A percentile compares a stretch with the other conserved stretches of the same genome.
phyloP scores from a whole-genome alignment of 2,797 vertebrate genomes.

The Rhyacichthys aspro region DNA sequence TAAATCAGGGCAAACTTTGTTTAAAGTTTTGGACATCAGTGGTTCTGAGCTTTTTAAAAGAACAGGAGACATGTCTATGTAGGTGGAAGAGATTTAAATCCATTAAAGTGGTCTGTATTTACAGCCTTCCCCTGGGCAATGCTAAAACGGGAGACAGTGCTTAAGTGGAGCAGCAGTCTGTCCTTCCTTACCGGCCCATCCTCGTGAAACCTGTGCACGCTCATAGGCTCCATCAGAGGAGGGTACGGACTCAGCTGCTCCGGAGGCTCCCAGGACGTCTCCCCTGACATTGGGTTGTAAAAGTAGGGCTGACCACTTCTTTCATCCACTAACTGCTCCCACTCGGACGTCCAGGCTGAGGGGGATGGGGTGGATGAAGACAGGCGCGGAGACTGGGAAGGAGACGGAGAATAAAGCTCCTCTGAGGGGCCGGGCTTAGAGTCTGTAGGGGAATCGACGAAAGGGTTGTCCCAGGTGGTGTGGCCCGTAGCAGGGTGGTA shows the following conservation, averaged over 20 bases:
- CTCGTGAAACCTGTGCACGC: conserved; percentile 64
- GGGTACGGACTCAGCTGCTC: conserved; percentile 63
- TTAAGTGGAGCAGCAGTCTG: conserved; percentile 71
- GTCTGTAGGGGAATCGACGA: conserved; percentile 60
- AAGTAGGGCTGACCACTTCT: conserved; percentile 86
- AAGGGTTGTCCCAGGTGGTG: conserved; percentile 93
- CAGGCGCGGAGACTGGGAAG: conserved; percentile 59
- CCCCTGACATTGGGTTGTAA: conserved; percentile 89
- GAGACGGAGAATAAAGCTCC: conserved; percentile 50
- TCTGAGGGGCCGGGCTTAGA: conserved; percentile 21
- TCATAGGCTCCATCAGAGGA: conserved; percentile 72
- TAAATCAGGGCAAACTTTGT: conserved; percentile 40
- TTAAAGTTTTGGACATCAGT: conserved; percentile 13
- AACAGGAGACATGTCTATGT: conserved; percentile 51
- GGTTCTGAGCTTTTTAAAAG: conserved; percentile 28
- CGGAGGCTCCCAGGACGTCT: conserved; percentile 92
- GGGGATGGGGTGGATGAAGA: conserved; percentile 64
- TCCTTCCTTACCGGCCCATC: conserved; percentile 86
- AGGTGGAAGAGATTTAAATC: conserved; percentile 62
- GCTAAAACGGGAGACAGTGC: conserved; percentile 68
- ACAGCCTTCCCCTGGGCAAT: conserved; percentile 63
- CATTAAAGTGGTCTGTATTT: conserved; percentile 70
- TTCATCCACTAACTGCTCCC: conserved; percentile 89
- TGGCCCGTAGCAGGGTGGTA: conserved; percentile 87
- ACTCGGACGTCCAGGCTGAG: conserved; percentile 72